Conservation (phyloP, 1,140 invertebrate species). For the Leptinotarsa undecemlineata region DNA sequence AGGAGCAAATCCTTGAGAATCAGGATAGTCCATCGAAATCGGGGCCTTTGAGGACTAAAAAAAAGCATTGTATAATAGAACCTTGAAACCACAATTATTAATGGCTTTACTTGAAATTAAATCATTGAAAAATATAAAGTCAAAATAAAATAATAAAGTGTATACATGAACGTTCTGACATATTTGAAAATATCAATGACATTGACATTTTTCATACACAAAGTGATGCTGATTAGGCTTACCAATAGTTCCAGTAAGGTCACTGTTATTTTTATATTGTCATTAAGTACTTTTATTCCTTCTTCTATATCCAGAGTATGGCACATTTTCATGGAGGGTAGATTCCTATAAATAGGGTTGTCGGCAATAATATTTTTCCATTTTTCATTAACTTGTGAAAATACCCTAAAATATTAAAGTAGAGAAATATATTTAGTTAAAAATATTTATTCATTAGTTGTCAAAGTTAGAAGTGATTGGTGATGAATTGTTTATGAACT, state of each 20-base stretch:
- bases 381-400: background rate
- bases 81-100: background rate
- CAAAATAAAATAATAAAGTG: background rate
- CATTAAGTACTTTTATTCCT: background rate
- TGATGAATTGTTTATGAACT: too few species aligned
- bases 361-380: constrained; percentile 18
- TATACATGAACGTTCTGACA: background rate
- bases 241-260: constrained; percentile 17
- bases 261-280: constrained; percentile 18
- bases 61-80: background rate
- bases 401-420: background rate
- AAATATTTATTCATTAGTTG: too few species aligned
- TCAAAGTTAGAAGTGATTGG: too few species aligned
- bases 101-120: background rate
- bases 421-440: background rate
- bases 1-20: background rate
- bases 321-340: constrained; percentile 13
- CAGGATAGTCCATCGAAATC: constrained; percentile 1
- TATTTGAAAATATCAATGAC: background rate
- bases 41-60: constrained; percentile 10
- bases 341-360: constrained; percentile 6
- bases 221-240: background rate
- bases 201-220: background rate
- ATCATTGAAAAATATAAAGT: background rate
- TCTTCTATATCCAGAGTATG: constrained; percentile 14